These are phyloP conservation scores for Zeugodacus cucurbitae DNA, from an alignment of 1,140 invertebrate genomes.

Conservation along the genomic window DNA sequence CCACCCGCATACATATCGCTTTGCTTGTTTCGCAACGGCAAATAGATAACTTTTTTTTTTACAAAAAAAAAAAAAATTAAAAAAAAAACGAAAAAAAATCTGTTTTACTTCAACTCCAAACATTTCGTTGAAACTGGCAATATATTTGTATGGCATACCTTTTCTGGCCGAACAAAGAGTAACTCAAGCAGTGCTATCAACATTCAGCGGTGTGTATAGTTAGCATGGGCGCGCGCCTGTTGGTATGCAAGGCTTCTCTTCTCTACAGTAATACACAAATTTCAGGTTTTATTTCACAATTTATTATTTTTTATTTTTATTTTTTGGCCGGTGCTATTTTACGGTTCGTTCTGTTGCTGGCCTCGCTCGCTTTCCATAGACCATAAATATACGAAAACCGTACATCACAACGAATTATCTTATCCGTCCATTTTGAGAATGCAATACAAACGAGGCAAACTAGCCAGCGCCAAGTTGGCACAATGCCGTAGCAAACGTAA, in stretches of 20 bases:
- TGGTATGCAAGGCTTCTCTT: constrained; percentile 3
- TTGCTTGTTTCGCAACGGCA: not conserved
- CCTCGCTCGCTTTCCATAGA: not conserved
- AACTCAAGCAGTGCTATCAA: not conserved
- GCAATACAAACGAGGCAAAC: constrained; percentile 29
- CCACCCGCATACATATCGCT: not conserved
- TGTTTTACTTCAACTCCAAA: not conserved
- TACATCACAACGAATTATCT: constrained; percentile 33
- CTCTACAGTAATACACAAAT: not conserved
- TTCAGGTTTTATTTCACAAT: not conserved
- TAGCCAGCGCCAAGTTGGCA: not conserved
- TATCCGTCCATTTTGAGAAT: constrained; percentile 18
- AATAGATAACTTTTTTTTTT: not conserved
- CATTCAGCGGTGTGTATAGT: not conserved
- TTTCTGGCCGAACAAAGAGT: constrained; percentile 1
- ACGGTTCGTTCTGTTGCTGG: not conserved
- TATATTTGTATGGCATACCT: constrained; percentile 22
- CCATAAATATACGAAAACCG: constrained; percentile 19
- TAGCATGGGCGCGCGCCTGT: not conserved
- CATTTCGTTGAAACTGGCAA: not conserved
- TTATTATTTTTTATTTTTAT: not conserved
- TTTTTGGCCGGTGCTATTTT: not conserved
- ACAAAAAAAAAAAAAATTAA: no score
- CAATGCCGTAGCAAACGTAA: not conserved
- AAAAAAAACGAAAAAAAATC: not conserved